Evolutionary conservation across 2,888 invertebrate genomes (phyloP), one percentile per base, ranked within the genome.

Genomic region (Trichogramma dendrolimi): DNA sequence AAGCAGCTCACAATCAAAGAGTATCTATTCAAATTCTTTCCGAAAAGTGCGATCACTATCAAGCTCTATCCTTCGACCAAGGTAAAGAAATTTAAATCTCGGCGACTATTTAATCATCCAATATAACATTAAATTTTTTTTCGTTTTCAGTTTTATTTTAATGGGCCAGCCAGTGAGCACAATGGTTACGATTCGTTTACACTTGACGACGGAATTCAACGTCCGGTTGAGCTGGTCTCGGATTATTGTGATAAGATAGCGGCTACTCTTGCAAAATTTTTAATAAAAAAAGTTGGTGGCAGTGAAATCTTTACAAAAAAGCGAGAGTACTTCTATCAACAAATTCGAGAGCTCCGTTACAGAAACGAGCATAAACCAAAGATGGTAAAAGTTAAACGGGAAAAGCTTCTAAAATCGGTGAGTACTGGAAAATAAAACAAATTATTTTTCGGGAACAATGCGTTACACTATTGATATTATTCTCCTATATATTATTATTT

Each of bases 11-110:
- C 92, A 61, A 86, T 96, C 73, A 95, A 95, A 81, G 96, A 96
- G 82, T 92, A 92, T 83, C 86, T 95, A 71, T 83, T 96, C 71
- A 94, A 92, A 81, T 91, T 96, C 78, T 92, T 96, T 74, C 95
- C 94, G 58, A 95, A 94, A 81, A 84, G 94, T 72, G 85, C 96
- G 71, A 92, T 90, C 63, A 93, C 94, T 46, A 96, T 94, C 81
- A 85, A 96, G 46, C 84, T 96, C 59, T 95, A 95, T 78, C 96
- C 96, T 27, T 94, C 94, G 65, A 96, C 96, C 56, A 96, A 95
- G 85, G 92, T 92, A 75, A 75, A 69, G 61, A 52, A 69, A 8
- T 67, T 61, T 60, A 60, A 27, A 27, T 27, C 60, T 61, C 65
- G 63, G 27, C 42, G 50, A 27, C 40, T 3, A 7, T 53, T 53